Percentiles rank a stretch among this genome's conserved stretches.
These are phyloP conservation scores for Ylistrum balloti DNA, from an alignment of 1,140 invertebrate species.

Conservation along the genomic window DNA sequence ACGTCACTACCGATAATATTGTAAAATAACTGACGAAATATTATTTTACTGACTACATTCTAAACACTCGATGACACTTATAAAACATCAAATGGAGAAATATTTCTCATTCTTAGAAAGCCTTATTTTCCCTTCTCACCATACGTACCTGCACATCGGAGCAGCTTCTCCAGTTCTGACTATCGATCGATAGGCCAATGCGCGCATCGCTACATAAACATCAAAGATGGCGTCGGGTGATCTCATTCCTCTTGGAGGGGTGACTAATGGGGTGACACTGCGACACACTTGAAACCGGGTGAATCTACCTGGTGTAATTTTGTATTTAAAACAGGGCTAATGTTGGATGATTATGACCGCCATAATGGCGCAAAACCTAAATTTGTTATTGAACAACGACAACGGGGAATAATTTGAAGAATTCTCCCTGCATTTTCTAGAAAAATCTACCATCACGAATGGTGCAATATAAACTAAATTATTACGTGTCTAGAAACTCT, in stretches of 20 bases:
- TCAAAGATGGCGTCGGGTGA: slow-evolving; percentile 37
- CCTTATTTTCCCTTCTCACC: not conserved
- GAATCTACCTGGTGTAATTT: too few species aligned
- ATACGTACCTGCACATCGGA: slow-evolving; percentile 31
- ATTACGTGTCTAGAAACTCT: too few species aligned
- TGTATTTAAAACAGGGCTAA: too few species aligned
- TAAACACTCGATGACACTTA: not conserved
- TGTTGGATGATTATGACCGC: too few species aligned
- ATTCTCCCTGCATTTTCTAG: too few species aligned
- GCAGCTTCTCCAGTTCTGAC: slow-evolving; percentile 6
- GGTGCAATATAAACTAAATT: too few species aligned
- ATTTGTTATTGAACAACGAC: too few species aligned
- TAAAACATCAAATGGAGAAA: not conserved
- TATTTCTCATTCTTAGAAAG: not conserved
- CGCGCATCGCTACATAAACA: slow-evolving; percentile 37
- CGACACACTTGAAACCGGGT: not conserved
- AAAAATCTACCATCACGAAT: too few species aligned
- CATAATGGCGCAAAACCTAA: too few species aligned
- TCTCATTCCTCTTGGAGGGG: not conserved
- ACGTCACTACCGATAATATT: not conserved
- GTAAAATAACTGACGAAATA: not conserved
- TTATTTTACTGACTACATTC: not conserved
- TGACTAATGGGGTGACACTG: not conserved
- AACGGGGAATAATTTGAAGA: too few species aligned
- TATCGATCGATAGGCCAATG: not conserved